Percentiles rank a stretch among this genome's conserved stretches.
These are phyloP conservation scores for Magallana nippona DNA, from an alignment of 2,888 invertebrate genomes.

Conservation along the genomic window DNA sequence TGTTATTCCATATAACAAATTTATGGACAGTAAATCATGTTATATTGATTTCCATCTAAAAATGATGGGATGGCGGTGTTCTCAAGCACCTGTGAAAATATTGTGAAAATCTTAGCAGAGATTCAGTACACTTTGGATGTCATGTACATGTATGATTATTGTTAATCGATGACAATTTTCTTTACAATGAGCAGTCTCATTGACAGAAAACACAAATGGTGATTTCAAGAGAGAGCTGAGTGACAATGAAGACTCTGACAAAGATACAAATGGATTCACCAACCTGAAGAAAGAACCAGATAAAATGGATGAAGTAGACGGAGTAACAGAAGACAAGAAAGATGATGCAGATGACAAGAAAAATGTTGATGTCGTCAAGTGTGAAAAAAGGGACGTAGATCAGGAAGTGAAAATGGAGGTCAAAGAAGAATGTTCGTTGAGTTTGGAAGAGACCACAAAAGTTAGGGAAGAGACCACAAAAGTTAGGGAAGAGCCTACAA, in stretches of 20 bases:
- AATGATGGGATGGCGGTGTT: no score
- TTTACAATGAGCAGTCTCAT: neutral
- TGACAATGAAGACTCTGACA: slow-evolving; percentile 42
- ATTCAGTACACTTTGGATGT: no score
- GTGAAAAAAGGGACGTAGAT: slow-evolving; percentile 35
- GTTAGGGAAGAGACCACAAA: neutral
- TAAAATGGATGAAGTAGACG: slow-evolving; percentile 47
- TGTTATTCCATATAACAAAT: no score
- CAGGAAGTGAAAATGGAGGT: neutral
- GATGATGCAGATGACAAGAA: neutral
- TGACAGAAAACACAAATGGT: slow-evolving; percentile 21
- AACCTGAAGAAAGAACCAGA: slow-evolving; percentile 48
- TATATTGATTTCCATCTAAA: no score
- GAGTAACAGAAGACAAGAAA: slow-evolving; percentile 36
- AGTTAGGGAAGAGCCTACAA: neutral
- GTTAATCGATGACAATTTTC: neutral
- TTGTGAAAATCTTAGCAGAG: no score
- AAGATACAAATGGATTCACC: neutral
- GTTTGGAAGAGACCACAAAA: no score
- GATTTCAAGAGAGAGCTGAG: slow-evolving; percentile 32
- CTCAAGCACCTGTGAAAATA: no score
- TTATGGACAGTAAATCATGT: no score
- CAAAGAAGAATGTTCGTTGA: neutral
- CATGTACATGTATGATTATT: neutral
- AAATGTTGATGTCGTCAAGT: slow-evolving; percentile 30